Percentiles rank a stretch among this genome's conserved stretches.
These are phyloP conservation scores for Leptobrachium leishanense DNA, from an alignment of 2,113 vertebrate genomes.

Conservation along the genomic window DNA sequence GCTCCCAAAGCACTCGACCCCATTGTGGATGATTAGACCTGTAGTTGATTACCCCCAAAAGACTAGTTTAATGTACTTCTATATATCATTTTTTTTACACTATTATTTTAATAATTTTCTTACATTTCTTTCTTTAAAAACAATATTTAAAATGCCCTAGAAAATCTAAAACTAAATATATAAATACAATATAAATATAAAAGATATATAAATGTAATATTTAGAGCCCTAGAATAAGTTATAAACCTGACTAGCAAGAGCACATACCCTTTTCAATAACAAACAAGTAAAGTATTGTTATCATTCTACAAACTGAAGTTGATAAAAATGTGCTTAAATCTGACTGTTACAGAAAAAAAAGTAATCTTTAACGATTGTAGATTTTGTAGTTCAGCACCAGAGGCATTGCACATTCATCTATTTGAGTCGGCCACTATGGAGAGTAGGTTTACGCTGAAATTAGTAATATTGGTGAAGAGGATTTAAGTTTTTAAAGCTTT, in stretches of 20 bases:
- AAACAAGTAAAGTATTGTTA: not conserved
- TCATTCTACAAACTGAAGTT: not conserved
- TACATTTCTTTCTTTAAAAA: too few relatives aligned
- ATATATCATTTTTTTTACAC: too few relatives aligned
- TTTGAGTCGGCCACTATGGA: not conserved
- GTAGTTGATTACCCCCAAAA: too few relatives aligned
- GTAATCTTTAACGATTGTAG: not conserved
- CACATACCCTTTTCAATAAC: too few relatives aligned
- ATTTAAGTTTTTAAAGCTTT: conserved; percentile 20
- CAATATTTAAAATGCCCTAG: too few relatives aligned
- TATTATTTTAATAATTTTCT: too few relatives aligned
- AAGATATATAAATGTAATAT: not conserved
- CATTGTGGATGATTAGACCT: too few relatives aligned
- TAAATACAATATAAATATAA: not conserved
- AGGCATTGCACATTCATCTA: conserved; percentile 4
- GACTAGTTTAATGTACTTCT: too few relatives aligned
- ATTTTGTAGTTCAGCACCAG: conserved; percentile 1
- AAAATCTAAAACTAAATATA: too few relatives aligned
- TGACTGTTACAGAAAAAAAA: conserved; percentile 1
- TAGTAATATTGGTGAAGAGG: conserved; percentile 9
- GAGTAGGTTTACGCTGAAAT: not conserved
- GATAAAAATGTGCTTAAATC: not conserved
- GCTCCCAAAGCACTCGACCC: too few relatives aligned
- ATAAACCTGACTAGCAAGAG: not conserved
- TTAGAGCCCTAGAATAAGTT: not conserved